Conservation (phyloP, 1,140 invertebrate genomes). For the Drosophila obscura region DNA sequence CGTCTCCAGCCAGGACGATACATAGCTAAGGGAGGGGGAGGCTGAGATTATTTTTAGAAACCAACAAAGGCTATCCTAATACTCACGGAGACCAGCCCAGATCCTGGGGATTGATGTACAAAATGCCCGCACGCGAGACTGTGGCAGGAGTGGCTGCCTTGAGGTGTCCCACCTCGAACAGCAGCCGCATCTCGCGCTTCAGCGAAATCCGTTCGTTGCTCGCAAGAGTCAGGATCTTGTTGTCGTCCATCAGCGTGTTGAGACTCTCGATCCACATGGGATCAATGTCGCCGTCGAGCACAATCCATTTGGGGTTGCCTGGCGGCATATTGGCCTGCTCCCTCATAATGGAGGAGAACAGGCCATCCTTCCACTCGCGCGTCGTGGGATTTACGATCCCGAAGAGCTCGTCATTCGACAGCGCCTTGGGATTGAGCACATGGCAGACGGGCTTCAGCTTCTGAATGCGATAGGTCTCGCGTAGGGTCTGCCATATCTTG, state of each 20-base stretch:
- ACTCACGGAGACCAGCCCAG: constrained; percentile 98
- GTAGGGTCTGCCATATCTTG: constrained; percentile 93
- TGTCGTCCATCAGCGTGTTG: constrained; percentile 94
- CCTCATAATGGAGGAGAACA: constrained; percentile 96
- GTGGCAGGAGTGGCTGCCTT: constrained; percentile 97
- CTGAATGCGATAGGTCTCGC: constrained; percentile 89
- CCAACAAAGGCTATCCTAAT: neutral
- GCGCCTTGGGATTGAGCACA: constrained; percentile 97
- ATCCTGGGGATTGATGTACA: constrained; percentile 96
- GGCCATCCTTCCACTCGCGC: constrained; percentile 97
- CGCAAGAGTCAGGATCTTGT: constrained; percentile 94
- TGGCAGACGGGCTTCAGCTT: constrained; percentile 93
- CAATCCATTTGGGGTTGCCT: constrained; percentile 95
- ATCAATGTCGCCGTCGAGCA: constrained; percentile 98
- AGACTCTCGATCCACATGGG: constrained; percentile 99
- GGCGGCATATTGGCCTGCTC: constrained; percentile 93
- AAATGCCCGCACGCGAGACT: constrained; percentile 95
- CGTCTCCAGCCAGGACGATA: constrained; percentile 96
- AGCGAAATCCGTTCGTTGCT: constrained; percentile 97
- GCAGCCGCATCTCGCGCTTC: constrained; percentile 93
- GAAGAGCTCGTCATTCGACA: constrained; percentile 98
- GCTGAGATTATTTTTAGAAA: neutral
- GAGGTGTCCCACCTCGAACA: constrained; percentile 97
- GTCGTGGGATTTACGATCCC: constrained; percentile 97
- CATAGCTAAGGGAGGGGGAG: constrained; percentile 85